Conservation (phyloP, 2,113 vertebrate species). For the Larimichthys polyactis region DNA sequence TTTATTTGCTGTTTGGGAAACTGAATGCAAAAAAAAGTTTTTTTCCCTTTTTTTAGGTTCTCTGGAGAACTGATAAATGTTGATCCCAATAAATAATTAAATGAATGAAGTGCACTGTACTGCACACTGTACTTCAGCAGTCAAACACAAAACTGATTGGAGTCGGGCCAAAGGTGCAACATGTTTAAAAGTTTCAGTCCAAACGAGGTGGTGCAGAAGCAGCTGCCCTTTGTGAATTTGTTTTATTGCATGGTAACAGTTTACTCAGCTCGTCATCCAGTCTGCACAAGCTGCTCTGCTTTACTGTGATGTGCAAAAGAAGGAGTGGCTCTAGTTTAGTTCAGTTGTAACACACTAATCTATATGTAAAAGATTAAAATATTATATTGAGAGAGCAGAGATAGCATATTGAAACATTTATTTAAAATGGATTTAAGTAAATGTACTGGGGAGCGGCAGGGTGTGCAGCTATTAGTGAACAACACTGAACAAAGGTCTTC, state of each 20-base stretch:
- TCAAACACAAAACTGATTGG: neutral
- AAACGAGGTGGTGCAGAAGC: neutral
- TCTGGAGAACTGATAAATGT: too few species aligned
- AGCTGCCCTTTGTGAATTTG: neutral
- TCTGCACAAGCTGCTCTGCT: neutral
- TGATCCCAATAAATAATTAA: neutral
- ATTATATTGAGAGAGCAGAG: neutral
- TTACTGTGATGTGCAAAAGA: neutral
- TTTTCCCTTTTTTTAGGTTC: too few species aligned
- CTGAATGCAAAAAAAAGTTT: too few species aligned
- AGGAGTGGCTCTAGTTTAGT: neutral
- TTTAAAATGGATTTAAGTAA: neutral
- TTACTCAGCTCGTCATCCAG: neutral
- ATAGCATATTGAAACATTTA: neutral
- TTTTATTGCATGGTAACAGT: neutral
- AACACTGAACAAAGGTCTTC: slow-evolving; percentile 47
- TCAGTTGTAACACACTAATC: neutral
- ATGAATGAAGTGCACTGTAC: too few species aligned
- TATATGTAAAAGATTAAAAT: neutral
- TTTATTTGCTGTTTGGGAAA: too few species aligned
- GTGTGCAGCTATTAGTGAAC: slow-evolving; percentile 19
- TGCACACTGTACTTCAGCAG: neutral
- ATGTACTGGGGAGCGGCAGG: neutral
- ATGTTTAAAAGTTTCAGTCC: neutral
- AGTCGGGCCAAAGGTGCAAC: neutral